Percentiles rank a stretch among this genome's conserved stretches.
phyloP scores from a whole-genome alignment of 2,113 vertebrate genomes.

The Phoxinus phoxinus region DNA sequence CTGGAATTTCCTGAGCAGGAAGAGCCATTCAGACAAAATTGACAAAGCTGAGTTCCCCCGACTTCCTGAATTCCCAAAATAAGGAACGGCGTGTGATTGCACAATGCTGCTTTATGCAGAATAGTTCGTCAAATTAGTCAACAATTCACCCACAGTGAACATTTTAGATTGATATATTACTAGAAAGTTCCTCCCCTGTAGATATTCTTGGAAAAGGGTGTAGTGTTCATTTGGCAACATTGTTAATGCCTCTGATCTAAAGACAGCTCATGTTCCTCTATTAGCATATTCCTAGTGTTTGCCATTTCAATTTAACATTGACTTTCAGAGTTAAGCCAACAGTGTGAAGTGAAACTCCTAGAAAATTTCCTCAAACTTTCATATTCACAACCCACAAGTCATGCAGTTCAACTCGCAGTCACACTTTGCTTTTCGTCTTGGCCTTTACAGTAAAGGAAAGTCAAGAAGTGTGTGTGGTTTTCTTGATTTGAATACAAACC shows the following conservation, averaged over 20 bases:
- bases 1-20: conserved; percentile 62
- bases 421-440: background rate
- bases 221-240: background rate
- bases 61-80: conserved; percentile 51
- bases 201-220: background rate
- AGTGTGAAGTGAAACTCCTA: background rate
- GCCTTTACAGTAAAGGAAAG: conserved; percentile 51
- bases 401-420: conserved; percentile 5
- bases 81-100: conserved; percentile 11
- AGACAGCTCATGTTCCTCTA: background rate
- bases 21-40: conserved; percentile 5
- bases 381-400: background rate
- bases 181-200: background rate
- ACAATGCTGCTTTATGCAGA: conserved; percentile 18
- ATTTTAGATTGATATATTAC: background rate
- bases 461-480: conserved; percentile 54
- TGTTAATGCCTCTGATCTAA: background rate
- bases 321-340: background rate
- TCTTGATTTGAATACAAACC: conserved; percentile 55
- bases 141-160: background rate
- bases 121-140: background rate
- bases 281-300: background rate
- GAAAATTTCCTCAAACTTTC: conserved; percentile 26
- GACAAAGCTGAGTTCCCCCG: conserved; percentile 39
- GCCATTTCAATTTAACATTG: no score